phyloP scores from a whole-genome alignment of 2,113 vertebrate genomes.

The Antennarius striatus region DNA sequence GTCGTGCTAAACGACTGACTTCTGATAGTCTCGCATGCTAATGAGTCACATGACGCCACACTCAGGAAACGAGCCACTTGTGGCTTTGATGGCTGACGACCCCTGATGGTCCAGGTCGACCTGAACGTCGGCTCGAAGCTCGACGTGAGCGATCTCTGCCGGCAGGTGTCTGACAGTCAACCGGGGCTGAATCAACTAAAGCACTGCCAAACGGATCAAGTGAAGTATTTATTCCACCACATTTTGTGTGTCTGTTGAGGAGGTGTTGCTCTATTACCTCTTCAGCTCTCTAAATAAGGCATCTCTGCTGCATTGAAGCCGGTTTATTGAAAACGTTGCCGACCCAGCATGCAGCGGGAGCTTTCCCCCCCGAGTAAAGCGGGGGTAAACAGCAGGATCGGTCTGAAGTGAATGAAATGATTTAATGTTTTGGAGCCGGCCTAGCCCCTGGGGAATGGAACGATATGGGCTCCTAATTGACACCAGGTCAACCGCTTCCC shows the following conservation, averaged over 20 bases:
- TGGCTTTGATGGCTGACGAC: too few species aligned
- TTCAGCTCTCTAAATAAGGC: slow-evolving; percentile 8
- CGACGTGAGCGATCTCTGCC: too few species aligned
- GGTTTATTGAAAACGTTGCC: slow-evolving; percentile 41
- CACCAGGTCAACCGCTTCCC: slow-evolving; percentile 71
- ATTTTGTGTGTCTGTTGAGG: not conserved
- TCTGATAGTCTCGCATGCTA: too few species aligned
- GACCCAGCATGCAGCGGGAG: slow-evolving; percentile 35
- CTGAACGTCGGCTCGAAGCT: too few species aligned
- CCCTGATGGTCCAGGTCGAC: too few species aligned
- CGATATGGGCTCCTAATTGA: slow-evolving; percentile 74
- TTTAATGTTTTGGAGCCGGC: slow-evolving; percentile 73
- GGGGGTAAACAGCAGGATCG: slow-evolving; percentile 50
- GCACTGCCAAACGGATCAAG: too few species aligned
- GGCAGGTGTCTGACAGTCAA: too few species aligned
- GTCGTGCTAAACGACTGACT: too few species aligned
- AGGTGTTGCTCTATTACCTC: not conserved
- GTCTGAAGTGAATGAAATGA: slow-evolving; percentile 72
- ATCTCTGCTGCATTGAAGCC: not conserved
- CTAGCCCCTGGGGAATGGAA: slow-evolving; percentile 67
- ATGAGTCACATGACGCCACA: too few species aligned
- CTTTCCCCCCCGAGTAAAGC: slow-evolving; percentile 14
- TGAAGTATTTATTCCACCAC: too few species aligned
- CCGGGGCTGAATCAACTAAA: too few species aligned
- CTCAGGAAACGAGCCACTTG: too few species aligned